Evolutionary conservation across 2,888 invertebrate genomes (phyloP).

Genomic region (Eristalis tenax): DNA sequence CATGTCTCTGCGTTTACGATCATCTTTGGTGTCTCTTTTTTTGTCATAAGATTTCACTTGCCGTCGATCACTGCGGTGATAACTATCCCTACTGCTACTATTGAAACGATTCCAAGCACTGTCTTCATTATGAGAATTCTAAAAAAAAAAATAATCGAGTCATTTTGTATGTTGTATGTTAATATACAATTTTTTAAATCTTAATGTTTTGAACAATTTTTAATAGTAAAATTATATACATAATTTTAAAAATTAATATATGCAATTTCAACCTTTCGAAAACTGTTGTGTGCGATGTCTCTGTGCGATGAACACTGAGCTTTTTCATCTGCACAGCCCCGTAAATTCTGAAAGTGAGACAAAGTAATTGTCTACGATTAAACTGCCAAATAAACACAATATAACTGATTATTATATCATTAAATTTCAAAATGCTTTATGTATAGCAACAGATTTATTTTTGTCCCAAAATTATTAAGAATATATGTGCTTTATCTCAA

Average conservation of each 20-base stretch:
- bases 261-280: conserved; percentile 38
- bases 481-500: background rate
- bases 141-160: background rate
- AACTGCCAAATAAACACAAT: background rate
- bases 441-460: background rate
- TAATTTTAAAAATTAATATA: background rate
- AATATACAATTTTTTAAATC: too few relatives aligned
- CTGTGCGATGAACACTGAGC: conserved; percentile 36
- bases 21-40: conserved; percentile 69
- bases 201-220: too few relatives aligned
- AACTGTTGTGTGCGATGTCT: conserved; percentile 20
- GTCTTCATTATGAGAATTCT: conserved; percentile 49
- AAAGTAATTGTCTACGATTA: conserved; percentile 5
- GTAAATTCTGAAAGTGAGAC: conserved; percentile 43
- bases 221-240: background rate
- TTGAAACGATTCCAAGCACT: conserved; percentile 19
- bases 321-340: conserved; percentile 21
- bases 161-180: too few relatives aligned
- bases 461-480: background rate
- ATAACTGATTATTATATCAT: background rate
- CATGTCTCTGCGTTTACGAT: conserved; percentile 67
- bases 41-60: conserved; percentile 66
- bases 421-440: background rate
- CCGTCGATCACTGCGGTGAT: conserved; percentile 51
- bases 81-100: conserved; percentile 30